Percentiles rank a stretch among this genome's conserved stretches.
These are phyloP conservation scores for Drosophila trichaetosa DNA, from an alignment of 2,888 invertebrate genomes.

Conservation along the genomic window DNA sequence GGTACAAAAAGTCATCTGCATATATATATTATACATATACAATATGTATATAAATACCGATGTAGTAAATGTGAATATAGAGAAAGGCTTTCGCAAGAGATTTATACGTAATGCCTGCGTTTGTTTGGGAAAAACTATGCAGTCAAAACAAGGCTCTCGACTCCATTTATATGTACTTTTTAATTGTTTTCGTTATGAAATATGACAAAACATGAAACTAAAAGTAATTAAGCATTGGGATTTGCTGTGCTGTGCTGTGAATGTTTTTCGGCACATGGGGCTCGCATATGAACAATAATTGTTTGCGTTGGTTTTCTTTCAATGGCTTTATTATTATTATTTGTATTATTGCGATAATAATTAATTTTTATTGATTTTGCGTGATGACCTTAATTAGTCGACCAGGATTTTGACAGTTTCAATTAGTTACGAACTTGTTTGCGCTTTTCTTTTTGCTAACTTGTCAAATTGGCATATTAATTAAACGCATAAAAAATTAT, in stretches of 20 bases:
- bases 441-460: constrained; percentile 43
- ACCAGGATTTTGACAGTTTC: constrained; percentile 68
- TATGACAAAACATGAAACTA: constrained; percentile 60
- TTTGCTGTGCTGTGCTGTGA: constrained; percentile 36
- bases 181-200: constrained; percentile 51
- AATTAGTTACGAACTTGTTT: constrained; percentile 58
- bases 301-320: constrained; percentile 41
- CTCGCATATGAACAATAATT: constrained; percentile 46
- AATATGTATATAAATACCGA: neutral
- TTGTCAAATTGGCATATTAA: constrained; percentile 61
- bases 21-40: constrained; percentile 3
- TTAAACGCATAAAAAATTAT: constrained; percentile 30
- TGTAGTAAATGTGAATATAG: constrained; percentile 5
- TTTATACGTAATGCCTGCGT: constrained; percentile 51
- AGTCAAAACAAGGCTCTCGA: constrained; percentile 48
- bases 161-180: constrained; percentile 36
- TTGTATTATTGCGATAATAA: constrained; percentile 40
- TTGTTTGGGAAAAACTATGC: constrained; percentile 36
- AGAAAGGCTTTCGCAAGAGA: constrained; percentile 27
- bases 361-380: constrained; percentile 66
- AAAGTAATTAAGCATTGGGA: constrained; percentile 63
- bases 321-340: constrained; percentile 27
- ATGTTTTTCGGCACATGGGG: constrained; percentile 18
- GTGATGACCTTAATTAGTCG: constrained; percentile 65
- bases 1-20: constrained; percentile 30